These are phyloP conservation scores for Cabera pusaria DNA, from an alignment of 2,888 invertebrate species.

Conservation along the genomic window DNA sequence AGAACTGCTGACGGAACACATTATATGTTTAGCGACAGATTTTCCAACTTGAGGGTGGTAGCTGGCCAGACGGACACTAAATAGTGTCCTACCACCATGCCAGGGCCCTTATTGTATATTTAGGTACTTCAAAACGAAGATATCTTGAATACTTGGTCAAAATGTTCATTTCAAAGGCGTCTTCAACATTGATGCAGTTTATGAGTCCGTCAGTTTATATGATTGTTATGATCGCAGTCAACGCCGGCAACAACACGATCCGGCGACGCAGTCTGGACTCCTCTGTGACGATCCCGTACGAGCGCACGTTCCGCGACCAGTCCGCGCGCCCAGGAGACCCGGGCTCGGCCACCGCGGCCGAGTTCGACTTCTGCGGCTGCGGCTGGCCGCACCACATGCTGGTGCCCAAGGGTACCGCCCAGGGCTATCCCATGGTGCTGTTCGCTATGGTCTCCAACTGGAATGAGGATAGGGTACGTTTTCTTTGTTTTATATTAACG, in stretches of 20 bases:
- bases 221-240: slow-evolving; percentile 75
- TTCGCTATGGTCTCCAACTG: slow-evolving; percentile 92
- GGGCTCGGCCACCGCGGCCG: slow-evolving; percentile 70
- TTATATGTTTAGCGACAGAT: no score
- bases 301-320: slow-evolving; percentile 90
- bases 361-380: slow-evolving; percentile 93
- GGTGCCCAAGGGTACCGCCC: slow-evolving; percentile 87
- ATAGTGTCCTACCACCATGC: no score
- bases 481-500: no score
- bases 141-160: no score
- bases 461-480: slow-evolving; percentile 83
- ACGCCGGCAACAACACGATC: slow-evolving; percentile 86
- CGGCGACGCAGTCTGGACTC: slow-evolving; percentile 87
- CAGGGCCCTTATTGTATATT: no score
- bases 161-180: no score
- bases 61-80: no score
- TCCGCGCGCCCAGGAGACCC: slow-evolving; percentile 81
- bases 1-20: no score
- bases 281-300: slow-evolving; percentile 92
- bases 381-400: slow-evolving; percentile 94
- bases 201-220: no score
- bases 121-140: no score
- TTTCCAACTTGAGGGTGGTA: no score
- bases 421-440: slow-evolving; percentile 86
- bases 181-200: no score